phyloP scores from a whole-genome alignment of 2,888 invertebrate species.

The Stictocephala bisonia region DNA sequence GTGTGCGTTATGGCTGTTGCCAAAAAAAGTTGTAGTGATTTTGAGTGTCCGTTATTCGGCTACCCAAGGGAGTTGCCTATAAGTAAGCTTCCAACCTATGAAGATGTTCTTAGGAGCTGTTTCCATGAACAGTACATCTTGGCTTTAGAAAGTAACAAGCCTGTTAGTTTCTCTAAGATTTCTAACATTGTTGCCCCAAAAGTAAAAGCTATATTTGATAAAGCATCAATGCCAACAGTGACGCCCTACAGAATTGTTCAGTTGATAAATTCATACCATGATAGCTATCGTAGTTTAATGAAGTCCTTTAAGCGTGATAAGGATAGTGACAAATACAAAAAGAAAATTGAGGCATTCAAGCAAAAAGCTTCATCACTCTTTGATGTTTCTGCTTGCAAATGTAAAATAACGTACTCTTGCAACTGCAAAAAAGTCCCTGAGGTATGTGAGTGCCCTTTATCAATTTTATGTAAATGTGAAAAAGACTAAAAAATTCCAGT shows the following conservation, averaged over 20 bases:
- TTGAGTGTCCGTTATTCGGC: conserved; percentile 25
- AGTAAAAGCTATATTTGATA: conserved; percentile 35
- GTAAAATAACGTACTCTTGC: background rate
- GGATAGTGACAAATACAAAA: conserved; percentile 14
- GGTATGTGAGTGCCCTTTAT: background rate
- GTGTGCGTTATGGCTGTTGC: conserved; percentile 7
- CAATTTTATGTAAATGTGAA: conserved; percentile 13
- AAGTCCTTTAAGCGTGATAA: conserved; percentile 34
- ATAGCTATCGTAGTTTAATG: conserved; percentile 18
- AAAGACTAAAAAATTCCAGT: conserved; percentile 12
- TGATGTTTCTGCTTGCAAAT: conserved; percentile 24
- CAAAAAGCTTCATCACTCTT: conserved; percentile 2
- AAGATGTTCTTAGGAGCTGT: conserved; percentile 17
- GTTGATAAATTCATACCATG: conserved; percentile 30
- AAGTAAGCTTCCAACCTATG: conserved; percentile 16
- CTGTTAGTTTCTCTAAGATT: conserved; percentile 36
- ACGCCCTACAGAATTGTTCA: conserved; percentile 32
- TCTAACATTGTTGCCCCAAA: conserved; percentile 22
- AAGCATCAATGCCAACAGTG: conserved; percentile 44
- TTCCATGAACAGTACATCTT: conserved; percentile 4
- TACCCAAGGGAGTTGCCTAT: background rate
- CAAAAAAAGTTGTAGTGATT: conserved; percentile 4
- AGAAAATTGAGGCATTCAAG: conserved; percentile 15
- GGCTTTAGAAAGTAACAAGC: background rate
- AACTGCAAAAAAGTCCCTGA: conserved; percentile 4